Evolutionary conservation across 2,113 vertebrate species (phyloP).

Genomic region (Cettia cetti): DNA sequence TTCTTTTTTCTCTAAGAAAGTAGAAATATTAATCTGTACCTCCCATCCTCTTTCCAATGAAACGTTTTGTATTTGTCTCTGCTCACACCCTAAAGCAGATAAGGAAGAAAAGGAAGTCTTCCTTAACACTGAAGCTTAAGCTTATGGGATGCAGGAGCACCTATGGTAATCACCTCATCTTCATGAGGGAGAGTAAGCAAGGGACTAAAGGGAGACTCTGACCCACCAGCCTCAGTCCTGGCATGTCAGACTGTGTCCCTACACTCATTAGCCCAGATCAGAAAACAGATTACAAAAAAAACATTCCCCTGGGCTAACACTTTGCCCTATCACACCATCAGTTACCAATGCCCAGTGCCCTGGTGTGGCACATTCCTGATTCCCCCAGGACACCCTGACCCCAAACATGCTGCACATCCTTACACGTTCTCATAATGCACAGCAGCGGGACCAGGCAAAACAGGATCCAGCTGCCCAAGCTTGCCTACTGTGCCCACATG

Average conservation of each 20-base stretch:
- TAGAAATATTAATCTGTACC: neutral
- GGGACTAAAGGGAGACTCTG: neutral
- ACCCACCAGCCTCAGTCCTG: neutral
- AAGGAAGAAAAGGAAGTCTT: neutral
- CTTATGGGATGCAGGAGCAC: neutral
- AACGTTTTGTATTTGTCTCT: neutral
- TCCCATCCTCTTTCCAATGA: neutral
- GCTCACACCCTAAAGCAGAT: neutral
- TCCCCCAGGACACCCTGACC: neutral
- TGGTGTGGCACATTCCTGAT: neutral
- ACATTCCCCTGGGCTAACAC: neutral
- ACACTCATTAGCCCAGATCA: neutral
- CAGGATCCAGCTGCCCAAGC: neutral
- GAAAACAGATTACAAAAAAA: neutral
- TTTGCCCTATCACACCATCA: neutral
- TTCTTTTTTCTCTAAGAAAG: neutral
- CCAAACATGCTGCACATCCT: neutral
- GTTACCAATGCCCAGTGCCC: neutral
- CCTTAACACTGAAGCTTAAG: neutral
- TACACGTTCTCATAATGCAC: rapidly evolving
- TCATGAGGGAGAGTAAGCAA: neutral
- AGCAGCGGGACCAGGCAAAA: neutral
- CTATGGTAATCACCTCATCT: neutral
- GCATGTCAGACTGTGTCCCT: neutral
- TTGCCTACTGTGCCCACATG: neutral